Percentiles rank a stretch among this genome's conserved stretches.
Conservation (phyloP, 2,797 vertebrate species). For the Hippoglossus hippoglossus region DNA sequence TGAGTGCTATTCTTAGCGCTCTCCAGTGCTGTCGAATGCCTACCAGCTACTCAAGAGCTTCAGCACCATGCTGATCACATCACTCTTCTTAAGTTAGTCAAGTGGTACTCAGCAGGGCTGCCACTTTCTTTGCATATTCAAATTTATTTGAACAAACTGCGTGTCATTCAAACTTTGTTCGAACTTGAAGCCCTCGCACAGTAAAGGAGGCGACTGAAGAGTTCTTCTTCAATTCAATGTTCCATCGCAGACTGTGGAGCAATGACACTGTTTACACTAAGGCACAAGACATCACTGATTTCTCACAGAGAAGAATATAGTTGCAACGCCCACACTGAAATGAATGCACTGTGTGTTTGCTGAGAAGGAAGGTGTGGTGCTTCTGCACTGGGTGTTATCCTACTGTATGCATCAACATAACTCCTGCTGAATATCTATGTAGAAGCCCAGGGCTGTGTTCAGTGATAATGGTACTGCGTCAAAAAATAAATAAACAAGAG, state of each 20-base stretch:
- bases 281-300: background rate
- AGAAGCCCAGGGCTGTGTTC: background rate
- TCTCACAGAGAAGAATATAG: too few species aligned
- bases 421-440: background rate
- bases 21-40: constrained; percentile 51
- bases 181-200: background rate
- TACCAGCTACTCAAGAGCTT: constrained; percentile 52
- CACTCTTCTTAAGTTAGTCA: constrained; percentile 44
- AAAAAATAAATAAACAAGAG: background rate
- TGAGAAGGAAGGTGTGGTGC: too few species aligned
- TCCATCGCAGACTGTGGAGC: background rate
- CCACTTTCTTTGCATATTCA: background rate
- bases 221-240: constrained; percentile 6
- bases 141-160: background rate
- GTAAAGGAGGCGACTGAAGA: background rate
- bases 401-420: background rate
- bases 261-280: background rate
- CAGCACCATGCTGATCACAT: constrained; percentile 51
- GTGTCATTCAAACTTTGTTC: background rate
- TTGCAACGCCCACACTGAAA: background rate
- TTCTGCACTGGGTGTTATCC: background rate
- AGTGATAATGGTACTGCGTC: background rate
- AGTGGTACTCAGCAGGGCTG: constrained; percentile 30
- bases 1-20: constrained; percentile 64
- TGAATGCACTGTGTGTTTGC: background rate